Evolutionary conservation across 1,140 invertebrate species (phyloP).

Genomic region (Papilio xuthus): DNA sequence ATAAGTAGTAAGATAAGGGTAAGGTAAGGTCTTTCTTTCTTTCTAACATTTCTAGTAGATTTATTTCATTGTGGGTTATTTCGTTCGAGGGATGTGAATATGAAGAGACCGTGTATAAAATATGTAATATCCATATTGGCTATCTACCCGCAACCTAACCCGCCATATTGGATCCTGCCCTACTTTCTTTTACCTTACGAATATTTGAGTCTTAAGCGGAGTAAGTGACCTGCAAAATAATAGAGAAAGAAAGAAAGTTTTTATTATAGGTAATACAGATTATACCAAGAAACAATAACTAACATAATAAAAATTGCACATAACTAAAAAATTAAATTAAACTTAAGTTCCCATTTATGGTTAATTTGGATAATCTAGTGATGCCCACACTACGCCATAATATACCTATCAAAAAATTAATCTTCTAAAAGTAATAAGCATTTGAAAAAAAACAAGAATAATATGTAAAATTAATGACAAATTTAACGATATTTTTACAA

Average conservation of each 20-base stretch:
- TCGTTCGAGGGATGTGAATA: constrained; percentile 56
- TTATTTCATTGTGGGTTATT: constrained; percentile 10
- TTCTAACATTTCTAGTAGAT: background rate
- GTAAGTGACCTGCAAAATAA: background rate
- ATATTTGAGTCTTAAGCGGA: background rate
- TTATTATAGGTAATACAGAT: no score
- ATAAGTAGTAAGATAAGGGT: no score
- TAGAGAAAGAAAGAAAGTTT: no score
- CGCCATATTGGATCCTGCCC: constrained; percentile 59
- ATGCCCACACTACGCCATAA: no score
- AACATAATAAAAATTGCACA: no score
- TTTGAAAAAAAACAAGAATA: background rate
- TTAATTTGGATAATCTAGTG: no score
- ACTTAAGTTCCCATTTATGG: no score
- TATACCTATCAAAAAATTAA: no score
- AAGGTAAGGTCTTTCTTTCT: no score
- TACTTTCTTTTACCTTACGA: constrained; percentile 39
- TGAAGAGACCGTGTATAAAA: constrained; percentile 58
- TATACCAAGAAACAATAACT: no score
- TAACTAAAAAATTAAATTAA: no score
- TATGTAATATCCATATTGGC: constrained; percentile 73
- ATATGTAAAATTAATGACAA: background rate
- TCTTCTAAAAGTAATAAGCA: background rate
- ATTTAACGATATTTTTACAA: background rate
- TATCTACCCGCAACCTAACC: constrained; percentile 35